phyloP scores from a whole-genome alignment of 2,888 invertebrate genomes.

The Acleris laterana region DNA sequence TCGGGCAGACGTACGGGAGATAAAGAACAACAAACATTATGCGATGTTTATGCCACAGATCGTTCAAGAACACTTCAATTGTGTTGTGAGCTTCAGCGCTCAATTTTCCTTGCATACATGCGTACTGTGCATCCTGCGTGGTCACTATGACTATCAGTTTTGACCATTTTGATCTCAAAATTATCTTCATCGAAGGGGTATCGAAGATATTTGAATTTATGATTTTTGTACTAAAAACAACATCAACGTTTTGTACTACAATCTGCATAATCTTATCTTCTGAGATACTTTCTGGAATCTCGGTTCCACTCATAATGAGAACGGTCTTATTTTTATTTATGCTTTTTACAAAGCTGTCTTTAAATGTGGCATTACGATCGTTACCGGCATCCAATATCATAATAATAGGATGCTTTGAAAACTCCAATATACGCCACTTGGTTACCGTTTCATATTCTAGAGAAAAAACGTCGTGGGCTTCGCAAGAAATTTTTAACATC shows the following conservation, averaged over 20 bases:
- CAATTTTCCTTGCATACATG: slow-evolving; percentile 50
- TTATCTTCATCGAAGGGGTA: slow-evolving; percentile 30
- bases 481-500: slow-evolving; percentile 3
- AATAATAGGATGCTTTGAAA: background rate
- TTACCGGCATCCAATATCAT: slow-evolving; percentile 21
- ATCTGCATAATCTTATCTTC: background rate
- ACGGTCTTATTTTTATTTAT: slow-evolving; percentile 17
- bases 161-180: slow-evolving; percentile 46
- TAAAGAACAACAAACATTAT: slow-evolving; percentile 46
- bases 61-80: slow-evolving; percentile 52
- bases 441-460: background rate
- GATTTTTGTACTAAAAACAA: slow-evolving; percentile 45
- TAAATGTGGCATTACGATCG: slow-evolving; percentile 9
- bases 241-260: slow-evolving; percentile 35
- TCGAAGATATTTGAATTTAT: slow-evolving; percentile 42
- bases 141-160: slow-evolving; percentile 50
- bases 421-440: slow-evolving; percentile 7
- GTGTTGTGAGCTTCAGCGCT: slow-evolving; percentile 37
- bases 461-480: slow-evolving; percentile 2
- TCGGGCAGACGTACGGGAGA: slow-evolving; percentile 55
- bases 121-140: slow-evolving; percentile 40
- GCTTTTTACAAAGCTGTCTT: slow-evolving; percentile 12
- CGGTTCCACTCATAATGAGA: slow-evolving; percentile 2
- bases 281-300: background rate
- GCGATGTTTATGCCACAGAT: slow-evolving; percentile 53